Percentiles rank a stretch among this genome's conserved stretches.
These are phyloP conservation scores for Daboia siamensis DNA, from an alignment of 2,113 vertebrate species.

Conservation along the genomic window DNA sequence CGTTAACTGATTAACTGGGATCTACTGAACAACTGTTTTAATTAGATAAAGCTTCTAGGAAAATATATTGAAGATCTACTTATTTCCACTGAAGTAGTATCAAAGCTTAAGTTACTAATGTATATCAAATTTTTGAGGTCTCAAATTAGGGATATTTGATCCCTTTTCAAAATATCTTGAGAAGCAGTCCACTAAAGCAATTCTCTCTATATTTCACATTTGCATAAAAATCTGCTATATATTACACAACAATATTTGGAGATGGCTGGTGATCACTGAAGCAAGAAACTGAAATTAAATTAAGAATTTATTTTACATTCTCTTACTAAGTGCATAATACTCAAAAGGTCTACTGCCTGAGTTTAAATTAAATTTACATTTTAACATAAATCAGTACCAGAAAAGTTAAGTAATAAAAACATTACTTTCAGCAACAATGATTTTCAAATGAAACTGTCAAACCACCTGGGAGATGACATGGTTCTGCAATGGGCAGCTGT, in stretches of 20 bases:
- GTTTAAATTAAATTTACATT: conserved; percentile 36
- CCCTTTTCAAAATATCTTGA: conserved; percentile 21
- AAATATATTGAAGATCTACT: conserved; percentile 17
- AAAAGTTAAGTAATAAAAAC: conserved; percentile 23
- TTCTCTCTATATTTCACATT: conserved; percentile 19
- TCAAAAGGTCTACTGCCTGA: conserved; percentile 33
- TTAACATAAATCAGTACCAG: conserved; percentile 16
- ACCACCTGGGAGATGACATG: background rate
- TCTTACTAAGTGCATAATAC: conserved; percentile 28
- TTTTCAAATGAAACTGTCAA: conserved; percentile 28
- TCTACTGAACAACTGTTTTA: conserved; percentile 5
- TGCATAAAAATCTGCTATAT: conserved; percentile 17
- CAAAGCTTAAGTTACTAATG: conserved; percentile 20
- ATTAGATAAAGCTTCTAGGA: conserved; percentile 20
- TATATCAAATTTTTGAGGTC: background rate
- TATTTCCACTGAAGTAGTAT: background rate
- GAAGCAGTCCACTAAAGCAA: conserved; percentile 24
- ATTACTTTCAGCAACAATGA: conserved; percentile 1
- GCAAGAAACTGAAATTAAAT: conserved; percentile 33
- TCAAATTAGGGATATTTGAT: conserved; percentile 27
- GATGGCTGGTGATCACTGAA: conserved; percentile 34
- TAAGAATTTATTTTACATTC: conserved; percentile 30
- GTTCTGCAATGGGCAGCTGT: conserved; percentile 19
- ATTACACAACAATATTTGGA: conserved; percentile 35
- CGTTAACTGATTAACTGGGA: conserved; percentile 4